Evolutionary conservation across 2,888 invertebrate genomes (phyloP).

Genomic region (Eupithecia pulchellata): DNA sequence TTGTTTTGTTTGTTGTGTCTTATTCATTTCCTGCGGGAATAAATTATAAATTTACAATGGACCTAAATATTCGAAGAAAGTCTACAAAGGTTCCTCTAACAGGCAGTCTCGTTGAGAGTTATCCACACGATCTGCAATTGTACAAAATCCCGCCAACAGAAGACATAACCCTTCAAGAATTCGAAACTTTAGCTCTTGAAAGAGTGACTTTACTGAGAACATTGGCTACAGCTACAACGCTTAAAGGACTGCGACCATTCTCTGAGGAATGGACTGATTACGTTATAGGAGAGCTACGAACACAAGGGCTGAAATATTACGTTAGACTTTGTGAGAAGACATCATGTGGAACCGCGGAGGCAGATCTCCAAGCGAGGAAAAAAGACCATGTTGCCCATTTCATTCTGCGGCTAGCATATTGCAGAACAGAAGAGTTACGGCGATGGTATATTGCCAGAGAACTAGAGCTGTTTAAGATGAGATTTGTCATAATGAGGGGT

Average conservation of each 20-base stretch:
- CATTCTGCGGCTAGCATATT: conserved; percentile 95
- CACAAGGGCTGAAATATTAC: conserved; percentile 88
- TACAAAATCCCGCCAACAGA: conserved; percentile 91
- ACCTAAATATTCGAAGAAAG: conserved; percentile 78
- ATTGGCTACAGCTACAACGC: conserved; percentile 89
- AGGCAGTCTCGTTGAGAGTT: conserved; percentile 83
- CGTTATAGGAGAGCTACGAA: conserved; percentile 87
- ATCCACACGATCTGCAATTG: conserved; percentile 91
- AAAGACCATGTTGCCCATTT: conserved; percentile 97
- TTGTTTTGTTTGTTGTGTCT: not conserved
- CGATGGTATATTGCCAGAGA: conserved; percentile 96
- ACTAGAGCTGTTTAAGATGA: conserved; percentile 94
- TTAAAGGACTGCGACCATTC: conserved; percentile 86
- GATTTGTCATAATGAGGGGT: conserved; percentile 87
- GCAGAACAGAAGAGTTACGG: conserved; percentile 92
- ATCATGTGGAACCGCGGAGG: conserved; percentile 83
- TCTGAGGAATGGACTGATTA: conserved; percentile 89
- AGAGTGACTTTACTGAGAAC: conserved; percentile 91
- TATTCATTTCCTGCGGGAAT: not conserved
- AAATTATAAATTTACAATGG: conserved; percentile 56
- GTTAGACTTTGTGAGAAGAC: conserved; percentile 86
- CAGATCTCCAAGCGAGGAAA: conserved; percentile 88
- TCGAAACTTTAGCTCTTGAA: conserved; percentile 94
- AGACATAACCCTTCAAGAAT: conserved; percentile 91
- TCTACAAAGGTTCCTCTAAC: conserved; percentile 64